A percentile compares a stretch with the other conserved stretches of the same genome.
phyloP scores from a whole-genome alignment of 2,888 invertebrate genomes.

The Hirtodrosophila trivittata region DNA sequence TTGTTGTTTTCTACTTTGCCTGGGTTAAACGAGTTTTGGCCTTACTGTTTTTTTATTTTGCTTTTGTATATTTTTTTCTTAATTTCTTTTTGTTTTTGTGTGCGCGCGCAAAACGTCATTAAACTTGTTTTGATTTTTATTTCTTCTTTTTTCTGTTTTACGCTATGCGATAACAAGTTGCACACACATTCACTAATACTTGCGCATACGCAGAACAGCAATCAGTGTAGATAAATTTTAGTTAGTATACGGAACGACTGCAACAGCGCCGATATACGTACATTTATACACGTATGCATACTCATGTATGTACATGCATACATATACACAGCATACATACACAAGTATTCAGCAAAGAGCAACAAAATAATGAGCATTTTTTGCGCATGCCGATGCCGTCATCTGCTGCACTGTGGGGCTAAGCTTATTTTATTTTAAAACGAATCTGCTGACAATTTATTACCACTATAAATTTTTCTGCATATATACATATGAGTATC shows the following conservation, averaged over 20 bases:
- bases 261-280: conserved; percentile 37
- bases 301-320: conserved; percentile 19
- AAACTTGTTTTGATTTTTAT: conserved; percentile 79
- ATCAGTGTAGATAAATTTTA: conserved; percentile 65
- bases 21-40: conserved; percentile 47
- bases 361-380: conserved; percentile 46
- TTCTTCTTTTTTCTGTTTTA: conserved; percentile 62
- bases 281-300: conserved; percentile 12
- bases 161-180: conserved; percentile 79
- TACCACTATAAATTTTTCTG: too few relatives aligned
- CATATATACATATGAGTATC: too few relatives aligned
- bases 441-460: too few relatives aligned
- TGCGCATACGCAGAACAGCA: conserved; percentile 55
- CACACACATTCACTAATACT: conserved; percentile 50
- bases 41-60: conserved; percentile 29
- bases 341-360: conserved; percentile 17
- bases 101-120: conserved; percentile 80
- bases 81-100: conserved; percentile 39
- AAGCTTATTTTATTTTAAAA: conserved; percentile 21
- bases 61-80: conserved; percentile 31
- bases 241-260: conserved; percentile 56
- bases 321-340: conserved; percentile 21
- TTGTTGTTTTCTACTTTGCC: conserved; percentile 6
- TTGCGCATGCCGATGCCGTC: conserved; percentile 72
- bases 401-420: conserved; percentile 64